Base-by-base conservation (phyloP, 1,140 invertebrate genomes). In the Meloidogyne floridensis region DNA sequence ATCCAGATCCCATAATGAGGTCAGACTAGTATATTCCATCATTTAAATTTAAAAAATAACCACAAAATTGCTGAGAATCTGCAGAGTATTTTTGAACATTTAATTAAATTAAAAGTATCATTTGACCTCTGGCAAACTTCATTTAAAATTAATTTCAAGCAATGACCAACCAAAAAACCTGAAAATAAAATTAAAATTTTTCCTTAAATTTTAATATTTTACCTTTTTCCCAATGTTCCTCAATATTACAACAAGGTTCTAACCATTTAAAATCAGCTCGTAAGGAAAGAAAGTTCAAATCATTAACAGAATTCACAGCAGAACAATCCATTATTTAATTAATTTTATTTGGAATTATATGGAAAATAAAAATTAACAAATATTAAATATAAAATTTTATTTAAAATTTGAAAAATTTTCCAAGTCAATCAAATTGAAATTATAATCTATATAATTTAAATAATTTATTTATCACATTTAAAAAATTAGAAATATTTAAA, bases 131-230 rank as follows among this genome's bases (percentile, higher is more conserved):
- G n/a, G n/a, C 15, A 15, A 56, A 69, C 13, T 53, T 77, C 76
- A 2, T 20, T 6, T 8, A 65, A 32, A 32, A 77, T 9, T 47
- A 65, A 43, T 4, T 10, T n/a, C 8, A 77, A 15, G 11, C 76
- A 77, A 77, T 77, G 76, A 69, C 70, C 76, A 69, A 56, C 3
- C 51, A 77, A 32, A 42, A 77, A 77, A 3, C 54, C 76, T 77
- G 56, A 71, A 32, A 13, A 77, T 42, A 56, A 54, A 69, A 6
- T 75, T 53, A 53, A 6, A 53, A 8, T 10, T 8, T 53, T 53
- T 53, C 51, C 9, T 53, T 53, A 53, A 53, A 8, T 53, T 53
- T 53, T 10, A 53, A 8, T 6, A 53, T 20, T 3, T 18, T 32
- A 77, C n/a, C 42, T n/a, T n/a, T 2, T 70, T 72, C 56, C 5